Evolutionary conservation across 2,797 vertebrate species (phyloP).

Genomic region (Sternarchorhynchus goeldii): DNA sequence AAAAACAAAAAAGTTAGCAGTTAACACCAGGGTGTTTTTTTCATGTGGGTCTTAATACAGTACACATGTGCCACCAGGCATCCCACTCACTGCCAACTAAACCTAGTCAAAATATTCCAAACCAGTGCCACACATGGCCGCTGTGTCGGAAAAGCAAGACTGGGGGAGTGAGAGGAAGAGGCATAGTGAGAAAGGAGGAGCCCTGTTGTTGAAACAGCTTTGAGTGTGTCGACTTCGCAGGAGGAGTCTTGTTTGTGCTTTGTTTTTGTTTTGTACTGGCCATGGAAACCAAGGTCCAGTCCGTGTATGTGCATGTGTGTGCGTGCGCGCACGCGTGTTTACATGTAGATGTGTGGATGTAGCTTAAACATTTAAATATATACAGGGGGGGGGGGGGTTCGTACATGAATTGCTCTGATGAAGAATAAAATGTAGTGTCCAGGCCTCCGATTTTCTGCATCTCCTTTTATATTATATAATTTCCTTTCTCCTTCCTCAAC

Average conservation of each 20-base stretch:
- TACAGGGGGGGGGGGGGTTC: conserved; percentile 54
- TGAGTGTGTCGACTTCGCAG: conserved; percentile 24
- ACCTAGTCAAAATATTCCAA: conserved; percentile 43
- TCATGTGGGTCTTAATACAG: conserved; percentile 31
- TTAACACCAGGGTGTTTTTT: conserved; percentile 43
- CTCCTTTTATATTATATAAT: conserved; percentile 26
- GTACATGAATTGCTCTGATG: conserved; percentile 14
- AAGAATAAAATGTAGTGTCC: conserved; percentile 22
- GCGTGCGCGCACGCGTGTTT: background rate
- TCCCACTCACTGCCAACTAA: conserved; percentile 43
- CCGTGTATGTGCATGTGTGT: conserved; percentile 22
- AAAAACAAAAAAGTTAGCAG: conserved; percentile 14
- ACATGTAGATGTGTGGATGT: conserved; percentile 2
- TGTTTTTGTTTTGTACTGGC: conserved; percentile 3
- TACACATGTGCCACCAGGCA: conserved; percentile 50
- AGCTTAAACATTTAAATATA: conserved; percentile 57
- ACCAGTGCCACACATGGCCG: conserved; percentile 29
- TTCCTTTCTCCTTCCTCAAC: conserved; percentile 49
- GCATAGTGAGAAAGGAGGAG: conserved; percentile 40
- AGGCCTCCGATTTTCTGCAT: conserved; percentile 23
- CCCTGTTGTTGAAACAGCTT: conserved; percentile 23
- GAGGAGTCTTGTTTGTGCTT: conserved; percentile 30
- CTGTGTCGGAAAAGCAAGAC: conserved; percentile 32
- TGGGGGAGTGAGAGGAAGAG: conserved; percentile 15
- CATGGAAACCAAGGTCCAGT: conserved; percentile 43